Evolutionary conservation across 2,113 vertebrate genomes (phyloP).

Genomic region (Accipiter cooperii): DNA sequence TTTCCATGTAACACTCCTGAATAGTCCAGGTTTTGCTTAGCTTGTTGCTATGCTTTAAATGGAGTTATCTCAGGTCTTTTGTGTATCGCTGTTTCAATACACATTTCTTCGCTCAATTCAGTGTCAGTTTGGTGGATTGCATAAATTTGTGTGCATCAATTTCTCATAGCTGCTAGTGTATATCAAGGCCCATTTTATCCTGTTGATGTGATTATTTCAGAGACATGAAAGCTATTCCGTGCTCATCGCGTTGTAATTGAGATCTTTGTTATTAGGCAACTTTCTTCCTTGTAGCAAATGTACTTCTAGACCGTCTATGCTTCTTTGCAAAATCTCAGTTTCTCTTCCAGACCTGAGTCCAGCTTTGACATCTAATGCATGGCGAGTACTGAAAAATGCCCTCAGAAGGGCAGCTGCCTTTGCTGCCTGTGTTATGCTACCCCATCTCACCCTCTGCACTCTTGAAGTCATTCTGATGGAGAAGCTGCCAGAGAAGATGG

Average conservation of each 20-base stretch:
- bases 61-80: background rate
- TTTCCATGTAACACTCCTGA: background rate
- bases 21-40: background rate
- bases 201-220: constrained; percentile 6
- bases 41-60: background rate
- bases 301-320: background rate
- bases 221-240: background rate
- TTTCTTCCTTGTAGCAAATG: constrained; percentile 1
- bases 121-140: background rate
- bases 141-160: background rate
- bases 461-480: background rate
- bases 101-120: background rate
- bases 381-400: background rate
- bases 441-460: accelerated
- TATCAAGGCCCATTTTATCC: background rate
- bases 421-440: background rate
- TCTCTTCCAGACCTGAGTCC: background rate
- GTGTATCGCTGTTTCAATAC: background rate
- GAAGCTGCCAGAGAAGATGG: background rate
- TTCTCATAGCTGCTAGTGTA: background rate
- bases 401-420: background rate
- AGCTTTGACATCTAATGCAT: background rate
- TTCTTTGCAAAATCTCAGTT: background rate
- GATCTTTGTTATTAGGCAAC: background rate
- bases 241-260: constrained; percentile 3